Evolutionary conservation across 2,113 vertebrate genomes (phyloP).

Genomic region (Ascaphus truei): DNA sequence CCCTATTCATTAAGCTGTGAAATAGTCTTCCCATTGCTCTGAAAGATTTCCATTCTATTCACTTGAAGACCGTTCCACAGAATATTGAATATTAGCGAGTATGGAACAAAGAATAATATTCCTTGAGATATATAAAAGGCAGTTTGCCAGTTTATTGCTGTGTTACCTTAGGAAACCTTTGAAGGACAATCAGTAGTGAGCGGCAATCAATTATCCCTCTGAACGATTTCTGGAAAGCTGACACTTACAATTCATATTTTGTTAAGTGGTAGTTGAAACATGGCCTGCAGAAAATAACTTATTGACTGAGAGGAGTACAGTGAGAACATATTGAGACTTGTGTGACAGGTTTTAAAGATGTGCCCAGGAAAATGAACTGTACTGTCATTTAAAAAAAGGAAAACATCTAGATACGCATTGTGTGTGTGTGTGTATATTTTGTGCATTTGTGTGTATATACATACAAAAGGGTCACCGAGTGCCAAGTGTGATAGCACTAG

Average conservation of each 20-base stretch:
- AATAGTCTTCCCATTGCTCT: too few relatives aligned
- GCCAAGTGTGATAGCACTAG: too few relatives aligned
- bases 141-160: slow-evolving; percentile 11
- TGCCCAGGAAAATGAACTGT: not conserved
- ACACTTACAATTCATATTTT: slow-evolving; percentile 2
- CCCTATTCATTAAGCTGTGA: too few relatives aligned
- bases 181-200: slow-evolving; percentile 1
- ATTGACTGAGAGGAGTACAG: slow-evolving; percentile 3
- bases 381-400: too few relatives aligned
- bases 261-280: slow-evolving; percentile 21
- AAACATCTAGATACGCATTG: too few relatives aligned
- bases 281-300: slow-evolving; percentile 31
- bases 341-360: not conserved
- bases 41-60: too few relatives aligned
- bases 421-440: too few relatives aligned
- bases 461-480: too few relatives aligned
- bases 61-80: too few relatives aligned
- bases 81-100: too few relatives aligned
- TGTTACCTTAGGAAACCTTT: slow-evolving; percentile 14
- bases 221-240: slow-evolving; percentile 36
- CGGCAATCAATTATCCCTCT: slow-evolving; percentile 12
- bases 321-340: not conserved
- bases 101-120: not conserved
- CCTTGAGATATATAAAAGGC: not conserved
- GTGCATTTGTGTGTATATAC: too few relatives aligned